These are phyloP conservation scores for Scaptomyza parva DNA, from an alignment of 2,888 invertebrate genomes.

Conservation along the genomic window DNA sequence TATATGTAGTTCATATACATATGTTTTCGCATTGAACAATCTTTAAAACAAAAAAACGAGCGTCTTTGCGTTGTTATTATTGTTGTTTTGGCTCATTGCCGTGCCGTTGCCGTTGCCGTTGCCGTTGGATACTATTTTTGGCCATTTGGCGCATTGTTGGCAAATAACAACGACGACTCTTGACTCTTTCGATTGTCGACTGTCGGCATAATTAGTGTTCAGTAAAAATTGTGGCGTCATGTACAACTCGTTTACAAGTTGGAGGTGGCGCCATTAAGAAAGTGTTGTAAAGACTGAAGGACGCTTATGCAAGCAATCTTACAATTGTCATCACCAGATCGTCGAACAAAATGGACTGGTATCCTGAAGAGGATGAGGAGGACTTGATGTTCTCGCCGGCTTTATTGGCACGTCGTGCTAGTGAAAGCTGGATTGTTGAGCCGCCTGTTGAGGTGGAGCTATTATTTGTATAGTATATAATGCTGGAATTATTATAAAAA, in stretches of 20 bases:
- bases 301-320: conserved; percentile 58
- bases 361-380: conserved; percentile 93
- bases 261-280: conserved; percentile 44
- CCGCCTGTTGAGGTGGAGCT: conserved; percentile 91
- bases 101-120: conserved; percentile 63
- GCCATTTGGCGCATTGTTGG: conserved; percentile 54
- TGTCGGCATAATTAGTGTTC: conserved; percentile 30
- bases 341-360: conserved; percentile 89
- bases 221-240: conserved; percentile 58
- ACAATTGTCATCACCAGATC: not conserved
- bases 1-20: conserved; percentile 12
- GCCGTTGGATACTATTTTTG: conserved; percentile 71
- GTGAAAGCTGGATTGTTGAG: conserved; percentile 95
- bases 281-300: conserved; percentile 22
- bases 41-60: conserved; percentile 1
- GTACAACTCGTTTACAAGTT: conserved; percentile 74
- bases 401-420: conserved; percentile 93
- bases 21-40: conserved; percentile 7
- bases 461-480: not conserved
- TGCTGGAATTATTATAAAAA: not conserved
- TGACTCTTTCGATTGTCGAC: conserved; percentile 1
- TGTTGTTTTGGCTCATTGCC: conserved; percentile 71
- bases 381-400: conserved; percentile 95
- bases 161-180: conserved; percentile 13
- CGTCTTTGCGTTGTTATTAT: conserved; percentile 12